Percentiles rank a stretch among this genome's conserved stretches.
These are phyloP conservation scores for Bombyx mandarina DNA, from an alignment of 1,140 invertebrate species.

Conservation along the genomic window DNA sequence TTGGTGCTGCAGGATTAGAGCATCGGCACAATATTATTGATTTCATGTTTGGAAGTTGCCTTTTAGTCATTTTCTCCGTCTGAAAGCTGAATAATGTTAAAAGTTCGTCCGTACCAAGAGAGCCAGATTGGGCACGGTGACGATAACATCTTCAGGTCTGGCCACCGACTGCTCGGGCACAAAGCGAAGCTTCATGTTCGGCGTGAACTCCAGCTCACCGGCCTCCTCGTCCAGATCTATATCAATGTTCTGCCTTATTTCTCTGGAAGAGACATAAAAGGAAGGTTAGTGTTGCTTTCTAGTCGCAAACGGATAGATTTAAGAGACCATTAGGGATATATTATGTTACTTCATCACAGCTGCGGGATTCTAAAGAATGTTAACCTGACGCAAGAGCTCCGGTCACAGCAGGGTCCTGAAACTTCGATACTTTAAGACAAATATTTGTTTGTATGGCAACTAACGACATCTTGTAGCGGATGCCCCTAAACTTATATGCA, in stretches of 20 bases:
- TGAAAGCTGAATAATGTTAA: not conserved
- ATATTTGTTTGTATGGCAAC: too few relatives aligned
- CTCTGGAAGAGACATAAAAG: constrained; percentile 1
- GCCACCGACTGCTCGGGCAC: constrained; percentile 6
- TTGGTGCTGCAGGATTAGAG: too few relatives aligned
- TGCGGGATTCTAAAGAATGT: not conserved
- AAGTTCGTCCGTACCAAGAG: constrained; percentile 2
- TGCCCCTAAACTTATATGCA: too few relatives aligned
- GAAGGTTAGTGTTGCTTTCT: not conserved
- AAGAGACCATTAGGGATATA: not conserved
- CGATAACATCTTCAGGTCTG: not conserved
- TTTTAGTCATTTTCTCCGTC: too few relatives aligned
- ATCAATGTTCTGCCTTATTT: constrained; percentile 5
- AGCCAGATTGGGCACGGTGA: constrained; percentile 8
- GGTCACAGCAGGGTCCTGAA: too few relatives aligned
- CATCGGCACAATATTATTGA: too few relatives aligned
- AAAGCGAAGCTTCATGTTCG: constrained; percentile 7
- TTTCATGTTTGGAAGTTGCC: too few relatives aligned
- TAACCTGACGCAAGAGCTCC: too few relatives aligned
- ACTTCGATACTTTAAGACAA: too few relatives aligned
- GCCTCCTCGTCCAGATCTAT: constrained; percentile 5
- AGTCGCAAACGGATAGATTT: too few relatives aligned
- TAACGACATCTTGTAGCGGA: too few relatives aligned
- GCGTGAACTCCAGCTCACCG: constrained; percentile 7
- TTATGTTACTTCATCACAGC: not conserved